Evolutionary conservation across 2,888 invertebrate genomes (phyloP), one percentile per base, ranked within the genome.

Genomic region (Tuberolachnus salignus): DNA sequence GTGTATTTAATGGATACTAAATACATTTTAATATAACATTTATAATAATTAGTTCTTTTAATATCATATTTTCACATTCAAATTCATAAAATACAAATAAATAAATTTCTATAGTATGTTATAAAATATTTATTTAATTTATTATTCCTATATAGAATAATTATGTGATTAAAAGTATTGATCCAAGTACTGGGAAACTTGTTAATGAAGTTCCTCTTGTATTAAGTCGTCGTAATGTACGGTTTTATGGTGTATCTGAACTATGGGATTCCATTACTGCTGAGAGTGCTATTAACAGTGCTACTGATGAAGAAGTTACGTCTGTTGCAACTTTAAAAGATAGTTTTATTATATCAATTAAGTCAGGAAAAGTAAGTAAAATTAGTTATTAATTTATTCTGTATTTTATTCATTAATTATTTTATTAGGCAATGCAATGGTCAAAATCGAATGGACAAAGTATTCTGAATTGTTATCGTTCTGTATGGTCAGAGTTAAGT

Each of bases 401-500:
- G 1, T 23, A 23, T 61, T 34, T 51, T 19, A n/a, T 59, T 1
- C 34, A n/a, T 57, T n/a, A 55, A 85, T 85, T 0, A 82, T 86
- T 83, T 86, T 64, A 14, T 51, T 16, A 82, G 83, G n/a, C 73
- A 80, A 42, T 78, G 81, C 21, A 81, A 70, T 73, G 84, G 84
- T 3, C 84, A 87, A 83, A 69, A 51, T 21, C 67, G 19, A 59
- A 51, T 59, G 78, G 78, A 51, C 78, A 78, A 69, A 78, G 21
- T 78, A 42, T 34, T 34, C 42, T 69, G 59, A 78, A 78, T 49
- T 69, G 59, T 78, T 69, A 69, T 59, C 57, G 78, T 42, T 69
- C 78, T 61, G 11, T 61, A 1, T 86, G 88, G 85, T 86, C 87
- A 1, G 88, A 89, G 82, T 82, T 89, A 57, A 88, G 90, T 55